Evolutionary conservation across 2,113 vertebrate species (phyloP).

Genomic region (Phalacrocorax carbo): DNA sequence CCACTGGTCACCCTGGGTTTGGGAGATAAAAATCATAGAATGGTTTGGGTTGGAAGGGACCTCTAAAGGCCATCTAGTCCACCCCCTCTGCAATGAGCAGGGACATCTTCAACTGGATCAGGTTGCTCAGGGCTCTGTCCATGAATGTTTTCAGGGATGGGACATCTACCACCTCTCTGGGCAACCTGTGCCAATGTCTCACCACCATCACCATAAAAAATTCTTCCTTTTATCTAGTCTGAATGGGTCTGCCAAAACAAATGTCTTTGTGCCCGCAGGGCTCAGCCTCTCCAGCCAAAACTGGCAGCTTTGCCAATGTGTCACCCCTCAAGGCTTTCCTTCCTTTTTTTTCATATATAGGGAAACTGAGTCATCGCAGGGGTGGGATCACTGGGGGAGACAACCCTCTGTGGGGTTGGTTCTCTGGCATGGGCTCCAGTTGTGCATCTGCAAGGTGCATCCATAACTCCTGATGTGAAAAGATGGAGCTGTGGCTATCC

Average conservation of each 20-base stretch:
- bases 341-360: not conserved
- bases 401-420: not conserved
- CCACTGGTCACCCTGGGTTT: accelerated
- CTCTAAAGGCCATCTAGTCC: not conserved
- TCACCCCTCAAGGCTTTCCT: not conserved
- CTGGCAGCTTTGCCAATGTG: accelerated
- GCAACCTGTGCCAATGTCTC: not conserved
- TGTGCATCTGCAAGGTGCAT: accelerated
- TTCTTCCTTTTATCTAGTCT: not conserved
- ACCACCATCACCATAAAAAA: accelerated
- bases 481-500: accelerated
- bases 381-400: not conserved
- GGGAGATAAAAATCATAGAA: not conserved
- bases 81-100: not conserved
- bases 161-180: not conserved
- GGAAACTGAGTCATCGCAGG: not conserved
- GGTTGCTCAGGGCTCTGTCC: not conserved
- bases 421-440: not conserved
- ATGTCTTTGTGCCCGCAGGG: not conserved
- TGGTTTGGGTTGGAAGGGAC: not conserved
- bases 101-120: not conserved
- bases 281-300: not conserved
- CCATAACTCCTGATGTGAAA: not conserved
- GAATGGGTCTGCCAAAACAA: not conserved
- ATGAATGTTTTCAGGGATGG: not conserved